phyloP scores from a whole-genome alignment of 1,140 invertebrate species.

The Hycleus phaleratus region DNA sequence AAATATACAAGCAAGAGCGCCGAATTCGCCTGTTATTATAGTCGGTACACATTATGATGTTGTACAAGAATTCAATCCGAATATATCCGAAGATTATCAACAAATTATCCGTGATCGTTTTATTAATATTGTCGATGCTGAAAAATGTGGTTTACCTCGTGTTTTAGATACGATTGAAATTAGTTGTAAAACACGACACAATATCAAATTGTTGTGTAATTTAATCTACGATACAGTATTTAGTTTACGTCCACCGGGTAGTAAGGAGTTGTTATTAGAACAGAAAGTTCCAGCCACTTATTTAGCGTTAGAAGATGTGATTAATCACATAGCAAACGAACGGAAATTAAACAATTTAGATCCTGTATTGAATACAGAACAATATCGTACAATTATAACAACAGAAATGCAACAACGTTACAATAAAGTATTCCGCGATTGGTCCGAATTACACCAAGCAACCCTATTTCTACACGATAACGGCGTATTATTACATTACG shows the following conservation, averaged over 20 bases:
- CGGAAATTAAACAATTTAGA: conserved; percentile 58
- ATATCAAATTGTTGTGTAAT: conserved; percentile 85
- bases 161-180: conserved; percentile 93
- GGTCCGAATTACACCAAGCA: conserved; percentile 87
- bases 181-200: conserved; percentile 76
- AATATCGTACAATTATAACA: conserved; percentile 68
- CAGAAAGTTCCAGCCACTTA: conserved; percentile 96
- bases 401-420: conserved; percentile 59
- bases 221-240: conserved; percentile 92
- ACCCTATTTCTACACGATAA: conserved; percentile 97
- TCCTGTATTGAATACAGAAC: conserved; percentile 81
- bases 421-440: conserved; percentile 73
- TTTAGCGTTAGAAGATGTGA: conserved; percentile 86
- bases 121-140: conserved; percentile 88
- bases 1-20: conserved; percentile 89
- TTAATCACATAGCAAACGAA: conserved; percentile 71
- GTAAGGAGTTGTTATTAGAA: conserved; percentile 83
- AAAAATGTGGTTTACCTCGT: conserved; percentile 89
- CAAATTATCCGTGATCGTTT: conserved; percentile 83
- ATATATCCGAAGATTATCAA: conserved; percentile 76
- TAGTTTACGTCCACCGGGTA: conserved; percentile 78
- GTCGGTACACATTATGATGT: conserved; percentile 93
- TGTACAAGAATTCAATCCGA: conserved; percentile 65
- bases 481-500: conserved; percentile 94
- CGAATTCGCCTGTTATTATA: conserved; percentile 90